phyloP scores from a whole-genome alignment of 2,888 invertebrate species.

The Hedya salicella region DNA sequence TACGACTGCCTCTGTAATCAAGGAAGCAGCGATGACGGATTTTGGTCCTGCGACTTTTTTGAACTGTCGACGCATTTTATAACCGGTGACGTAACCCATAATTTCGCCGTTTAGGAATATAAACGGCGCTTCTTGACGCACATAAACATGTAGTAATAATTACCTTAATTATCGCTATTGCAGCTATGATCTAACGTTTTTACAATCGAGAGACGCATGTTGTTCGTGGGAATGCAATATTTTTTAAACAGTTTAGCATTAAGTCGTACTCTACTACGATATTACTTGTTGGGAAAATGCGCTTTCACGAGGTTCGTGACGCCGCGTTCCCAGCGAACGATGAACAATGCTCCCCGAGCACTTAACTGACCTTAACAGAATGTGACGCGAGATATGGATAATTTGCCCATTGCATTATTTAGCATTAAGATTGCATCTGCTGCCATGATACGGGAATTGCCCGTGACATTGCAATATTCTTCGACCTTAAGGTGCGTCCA shows the following conservation, averaged over 20 bases:
- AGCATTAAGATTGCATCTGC: slow-evolving; percentile 33
- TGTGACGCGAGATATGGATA: slow-evolving; percentile 45
- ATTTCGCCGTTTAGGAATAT: slow-evolving; percentile 13
- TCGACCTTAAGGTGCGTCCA: slow-evolving; percentile 7
- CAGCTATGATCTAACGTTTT: slow-evolving; percentile 43
- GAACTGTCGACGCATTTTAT: neutral
- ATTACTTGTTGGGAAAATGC: slow-evolving; percentile 67
- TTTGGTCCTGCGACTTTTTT: neutral
- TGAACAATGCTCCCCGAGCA: slow-evolving; percentile 67
- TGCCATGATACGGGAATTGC: slow-evolving; percentile 27
- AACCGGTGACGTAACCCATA: slow-evolving; percentile 6
- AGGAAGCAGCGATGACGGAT: slow-evolving; percentile 36
- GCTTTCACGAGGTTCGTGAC: slow-evolving; percentile 72
- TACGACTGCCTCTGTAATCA: slow-evolving; percentile 46
- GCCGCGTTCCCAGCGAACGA: slow-evolving; percentile 66
- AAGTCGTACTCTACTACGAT: slow-evolving; percentile 53
- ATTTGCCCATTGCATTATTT: slow-evolving; percentile 41
- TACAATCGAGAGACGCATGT: slow-evolving; percentile 49
- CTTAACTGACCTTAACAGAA: slow-evolving; percentile 48
- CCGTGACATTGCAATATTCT: slow-evolving; percentile 16
- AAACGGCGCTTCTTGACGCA: slow-evolving; percentile 41
- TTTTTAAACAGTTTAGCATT: slow-evolving; percentile 61
- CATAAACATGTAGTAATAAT: slow-evolving; percentile 34
- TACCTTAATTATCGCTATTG: slow-evolving; percentile 29
- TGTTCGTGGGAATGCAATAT: slow-evolving; percentile 57